Conservation (phyloP, 2,113 vertebrate species). For the Daubentonia madagascariensis region DNA sequence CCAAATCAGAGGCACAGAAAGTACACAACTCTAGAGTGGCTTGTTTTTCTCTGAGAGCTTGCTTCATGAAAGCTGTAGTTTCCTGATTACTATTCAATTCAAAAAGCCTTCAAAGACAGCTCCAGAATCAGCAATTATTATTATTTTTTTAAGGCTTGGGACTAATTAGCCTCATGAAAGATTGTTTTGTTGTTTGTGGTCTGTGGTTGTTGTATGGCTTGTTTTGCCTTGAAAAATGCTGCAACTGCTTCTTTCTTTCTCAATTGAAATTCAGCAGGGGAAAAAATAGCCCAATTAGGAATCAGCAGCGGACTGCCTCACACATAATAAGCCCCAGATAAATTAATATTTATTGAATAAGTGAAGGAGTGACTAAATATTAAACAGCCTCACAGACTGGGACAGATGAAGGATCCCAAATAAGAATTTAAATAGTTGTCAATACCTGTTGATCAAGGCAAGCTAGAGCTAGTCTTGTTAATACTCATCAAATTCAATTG, state of each 20-base stretch:
- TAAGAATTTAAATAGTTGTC: neutral
- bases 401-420: neutral
- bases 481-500: neutral
- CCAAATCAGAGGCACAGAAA: conserved; percentile 58
- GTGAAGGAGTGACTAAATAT: conserved; percentile 48
- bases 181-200: conserved; percentile 61
- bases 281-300: conserved; percentile 57
- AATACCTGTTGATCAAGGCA: neutral
- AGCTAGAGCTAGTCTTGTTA: neutral
- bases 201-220: neutral
- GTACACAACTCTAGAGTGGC: neutral
- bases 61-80: conserved; percentile 28
- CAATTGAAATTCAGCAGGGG: conserved; percentile 58
- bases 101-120: conserved; percentile 61
- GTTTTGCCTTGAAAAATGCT: conserved; percentile 58
- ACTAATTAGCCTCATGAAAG: conserved; percentile 75
- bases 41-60: neutral
- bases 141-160: conserved; percentile 47
- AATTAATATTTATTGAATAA: conserved; percentile 71
- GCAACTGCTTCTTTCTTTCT: conserved; percentile 46
- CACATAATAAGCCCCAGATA: conserved; percentile 45
- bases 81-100: conserved; percentile 47
- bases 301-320: conserved; percentile 36
- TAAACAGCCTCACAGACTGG: neutral
- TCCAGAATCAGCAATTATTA: conserved; percentile 30